Conservation (phyloP, 2,113 vertebrate species). For the Nematolebias whitei region DNA sequence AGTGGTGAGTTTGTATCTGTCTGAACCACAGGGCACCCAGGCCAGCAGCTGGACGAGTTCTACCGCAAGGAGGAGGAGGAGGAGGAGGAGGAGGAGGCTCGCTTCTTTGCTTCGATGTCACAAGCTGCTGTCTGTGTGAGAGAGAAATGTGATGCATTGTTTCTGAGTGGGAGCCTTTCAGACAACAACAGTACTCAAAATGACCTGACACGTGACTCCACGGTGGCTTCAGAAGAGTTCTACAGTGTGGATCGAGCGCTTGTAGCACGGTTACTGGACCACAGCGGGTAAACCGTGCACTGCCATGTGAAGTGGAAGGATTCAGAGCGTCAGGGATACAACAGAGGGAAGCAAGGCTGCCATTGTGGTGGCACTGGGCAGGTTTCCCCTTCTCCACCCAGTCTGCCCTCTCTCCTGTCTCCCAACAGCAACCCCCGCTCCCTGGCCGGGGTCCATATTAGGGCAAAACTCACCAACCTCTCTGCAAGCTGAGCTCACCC, state of each 20-base stretch:
- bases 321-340: constrained; percentile 27
- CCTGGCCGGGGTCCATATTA: constrained; percentile 67
- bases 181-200: constrained; percentile 17
- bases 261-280: constrained; percentile 15
- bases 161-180: constrained; percentile 25
- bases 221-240: constrained; percentile 20
- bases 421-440: constrained; percentile 19
- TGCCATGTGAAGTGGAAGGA: constrained; percentile 35
- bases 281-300: constrained; percentile 25
- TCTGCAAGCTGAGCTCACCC: constrained; percentile 55
- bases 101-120: constrained; percentile 19
- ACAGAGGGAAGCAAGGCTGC: constrained; percentile 51
- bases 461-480: constrained; percentile 73
- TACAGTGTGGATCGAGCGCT: constrained; percentile 5
- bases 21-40: constrained; percentile 18
- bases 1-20: constrained; percentile 61
- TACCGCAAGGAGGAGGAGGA: constrained; percentile 15
- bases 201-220: constrained; percentile 6
- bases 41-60: constrained; percentile 38
- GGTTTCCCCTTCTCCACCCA: constrained; percentile 50
- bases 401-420: constrained; percentile 36
- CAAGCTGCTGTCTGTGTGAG: background rate
- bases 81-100: constrained; percentile 17
- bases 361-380: constrained; percentile 65
- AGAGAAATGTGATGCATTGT: constrained; percentile 11